Percentiles rank a stretch among this genome's conserved stretches.
Conservation (phyloP, 2,888 invertebrate genomes). For the Parnassius glacialis region DNA sequence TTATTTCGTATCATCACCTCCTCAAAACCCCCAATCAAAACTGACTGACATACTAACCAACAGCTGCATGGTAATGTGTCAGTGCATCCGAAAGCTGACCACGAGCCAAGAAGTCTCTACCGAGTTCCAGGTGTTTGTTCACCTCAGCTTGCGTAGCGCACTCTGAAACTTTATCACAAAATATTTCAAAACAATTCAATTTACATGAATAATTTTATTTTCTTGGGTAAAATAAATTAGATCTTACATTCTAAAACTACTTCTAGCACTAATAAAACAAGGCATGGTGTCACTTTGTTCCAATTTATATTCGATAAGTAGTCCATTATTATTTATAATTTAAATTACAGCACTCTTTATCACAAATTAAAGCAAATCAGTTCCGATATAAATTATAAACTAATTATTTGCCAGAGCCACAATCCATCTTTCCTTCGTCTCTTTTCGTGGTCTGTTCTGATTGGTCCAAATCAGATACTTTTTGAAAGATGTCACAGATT, state of each 20-base stretch:
- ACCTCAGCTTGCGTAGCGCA: constrained; percentile 88
- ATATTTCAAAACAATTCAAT: constrained; percentile 37
- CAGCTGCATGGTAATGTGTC: constrained; percentile 98
- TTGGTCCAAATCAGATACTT: constrained; percentile 78
- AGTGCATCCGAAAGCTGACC: constrained; percentile 98
- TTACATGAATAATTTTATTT: constrained; percentile 35
- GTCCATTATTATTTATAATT: constrained; percentile 70
- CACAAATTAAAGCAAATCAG: constrained; percentile 43
- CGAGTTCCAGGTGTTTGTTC: constrained; percentile 95
- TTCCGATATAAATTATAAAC: constrained; percentile 41
- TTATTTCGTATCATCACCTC: too few species aligned
- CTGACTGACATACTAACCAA: constrained; percentile 84
- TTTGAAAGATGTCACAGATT: constrained; percentile 8
- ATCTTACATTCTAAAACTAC: constrained; percentile 85
- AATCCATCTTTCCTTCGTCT: constrained; percentile 74
- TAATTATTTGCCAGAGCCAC: constrained; percentile 64
- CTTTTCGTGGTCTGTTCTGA: constrained; percentile 78
- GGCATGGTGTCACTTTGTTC: constrained; percentile 84
- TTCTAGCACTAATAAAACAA: constrained; percentile 84
- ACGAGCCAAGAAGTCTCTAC: constrained; percentile 93
- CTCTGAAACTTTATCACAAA: constrained; percentile 82
- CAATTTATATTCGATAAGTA: constrained; percentile 78
- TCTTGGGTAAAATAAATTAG: constrained; percentile 28
- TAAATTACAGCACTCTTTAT: constrained; percentile 52
- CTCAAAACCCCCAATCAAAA: not conserved